Base-by-base conservation (phyloP, 2,797 vertebrate species). In the Channa striata region DNA sequence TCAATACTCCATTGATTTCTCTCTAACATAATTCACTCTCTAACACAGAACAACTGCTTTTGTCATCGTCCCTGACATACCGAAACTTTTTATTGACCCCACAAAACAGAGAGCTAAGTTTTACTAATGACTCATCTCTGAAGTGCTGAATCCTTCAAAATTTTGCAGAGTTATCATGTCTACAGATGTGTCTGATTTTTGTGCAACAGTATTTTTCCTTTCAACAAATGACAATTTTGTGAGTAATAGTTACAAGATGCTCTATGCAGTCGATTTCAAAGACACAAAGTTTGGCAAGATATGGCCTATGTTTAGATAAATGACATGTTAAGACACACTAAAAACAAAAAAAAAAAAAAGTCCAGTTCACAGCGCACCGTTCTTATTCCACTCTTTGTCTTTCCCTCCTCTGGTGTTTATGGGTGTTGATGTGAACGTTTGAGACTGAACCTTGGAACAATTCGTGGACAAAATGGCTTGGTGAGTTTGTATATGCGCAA, bases 381-480 rank as follows among this genome's bases (percentile, higher is more conserved):
- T 34, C 61, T 33, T 8, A 46, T 40, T 52, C 69, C 56, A 73
- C 42, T 86, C 73, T 89, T 87, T 89, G 81, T 86, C 67, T 19
- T 20, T 64, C 67, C 50, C 70, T 66, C 65, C 76, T 83, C 68
- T 76, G 82, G 80, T 93, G 92, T 93, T 93, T 93, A 92, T 91
- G 91, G 91, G 89, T 89, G 92, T 91, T 87, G 83, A 89, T 82
- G 90, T 86, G 87, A 90, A 89, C 74, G 6, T 80, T 80, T 59
- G 68, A 78, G 74, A 72, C 82, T 59, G 59, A 84, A 76, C 50
- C 42, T 67, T 74, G 71, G 64, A 91, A 90, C 87, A 88, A 89
- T 90, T 83, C 81, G 76, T 73, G 68, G 75, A 72, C 68, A 84
- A 84, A 81, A 81, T 71, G 78, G 59, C 77, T 73, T 64, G 69